A percentile compares a stretch with the other conserved stretches of the same genome.
phyloP scores from a whole-genome alignment of 2,888 invertebrate genomes.

The Scaptomyza caliginosa region DNA sequence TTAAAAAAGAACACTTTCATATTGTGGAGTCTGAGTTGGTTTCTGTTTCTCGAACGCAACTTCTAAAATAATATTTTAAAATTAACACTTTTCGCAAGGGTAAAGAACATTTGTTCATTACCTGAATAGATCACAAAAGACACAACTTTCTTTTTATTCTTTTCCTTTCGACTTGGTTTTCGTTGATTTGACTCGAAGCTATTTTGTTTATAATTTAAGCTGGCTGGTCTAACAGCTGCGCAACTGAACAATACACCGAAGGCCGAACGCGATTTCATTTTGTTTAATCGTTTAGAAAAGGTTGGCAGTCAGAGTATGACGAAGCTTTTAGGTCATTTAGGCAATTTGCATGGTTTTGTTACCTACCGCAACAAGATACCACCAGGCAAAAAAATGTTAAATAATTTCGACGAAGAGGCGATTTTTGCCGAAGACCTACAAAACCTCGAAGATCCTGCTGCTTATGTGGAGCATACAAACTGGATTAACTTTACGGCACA shows the following conservation, averaged over 20 bases:
- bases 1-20: no score
- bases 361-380: constrained; percentile 90
- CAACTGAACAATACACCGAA: constrained; percentile 77
- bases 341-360: constrained; percentile 56
- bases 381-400: constrained; percentile 86
- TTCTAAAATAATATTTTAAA: not conserved
- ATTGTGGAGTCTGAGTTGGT: no score
- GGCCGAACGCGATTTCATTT: constrained; percentile 87
- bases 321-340: constrained; percentile 89
- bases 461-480: constrained; percentile 94
- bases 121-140: not conserved
- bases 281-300: constrained; percentile 96
- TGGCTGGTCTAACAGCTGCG: constrained; percentile 51
- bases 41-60: not conserved
- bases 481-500: constrained; percentile 93
- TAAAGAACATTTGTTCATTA: not conserved
- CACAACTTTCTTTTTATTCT: not conserved
- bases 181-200: constrained; percentile 7
- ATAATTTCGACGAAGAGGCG: constrained; percentile 85
- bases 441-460: constrained; percentile 89
- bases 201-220: constrained; percentile 55
- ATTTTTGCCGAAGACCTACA: constrained; percentile 87
- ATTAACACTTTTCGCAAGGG: not conserved
- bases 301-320: constrained; percentile 95
- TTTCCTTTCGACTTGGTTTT: not conserved